Conservation (phyloP, 2,797 vertebrate genomes). For the Sarcoramphus papa region DNA sequence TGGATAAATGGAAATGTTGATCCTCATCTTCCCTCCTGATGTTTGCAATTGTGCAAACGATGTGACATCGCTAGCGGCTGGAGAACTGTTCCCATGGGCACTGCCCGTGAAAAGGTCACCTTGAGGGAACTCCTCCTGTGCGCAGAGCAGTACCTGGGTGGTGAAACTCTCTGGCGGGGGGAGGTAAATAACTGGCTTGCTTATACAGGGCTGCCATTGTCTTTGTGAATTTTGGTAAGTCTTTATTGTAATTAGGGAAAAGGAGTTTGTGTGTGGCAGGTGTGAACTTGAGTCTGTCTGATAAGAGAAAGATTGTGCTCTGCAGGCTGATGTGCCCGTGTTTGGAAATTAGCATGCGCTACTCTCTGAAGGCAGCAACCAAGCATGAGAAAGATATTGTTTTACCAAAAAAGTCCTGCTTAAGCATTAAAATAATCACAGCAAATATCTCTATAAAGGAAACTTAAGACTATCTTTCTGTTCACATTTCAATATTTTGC, state of each 20-base stretch:
- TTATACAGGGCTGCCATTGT: slow-evolving; percentile 54
- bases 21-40: slow-evolving; percentile 9
- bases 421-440: not conserved
- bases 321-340: not conserved
- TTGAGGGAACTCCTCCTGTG: slow-evolving; percentile 76
- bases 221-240: slow-evolving; percentile 5
- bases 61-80: slow-evolving; percentile 43
- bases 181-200: slow-evolving; percentile 72
- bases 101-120: slow-evolving; percentile 80
- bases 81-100: slow-evolving; percentile 78
- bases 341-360: not conserved
- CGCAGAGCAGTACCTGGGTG: slow-evolving; percentile 75
- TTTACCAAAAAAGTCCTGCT: not conserved
- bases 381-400: not conserved
- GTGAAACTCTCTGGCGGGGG: slow-evolving; percentile 79
- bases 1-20: not conserved
- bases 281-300: not conserved
- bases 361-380: not conserved
- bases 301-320: not conserved
- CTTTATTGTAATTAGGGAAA: not conserved
- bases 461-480: not conserved
- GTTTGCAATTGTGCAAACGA: slow-evolving; percentile 35
- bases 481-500: not conserved
- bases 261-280: not conserved
- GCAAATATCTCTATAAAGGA: not conserved